Base-by-base conservation (phyloP, 1,140 invertebrate genomes). In the Drosophila micromelanica region DNA sequence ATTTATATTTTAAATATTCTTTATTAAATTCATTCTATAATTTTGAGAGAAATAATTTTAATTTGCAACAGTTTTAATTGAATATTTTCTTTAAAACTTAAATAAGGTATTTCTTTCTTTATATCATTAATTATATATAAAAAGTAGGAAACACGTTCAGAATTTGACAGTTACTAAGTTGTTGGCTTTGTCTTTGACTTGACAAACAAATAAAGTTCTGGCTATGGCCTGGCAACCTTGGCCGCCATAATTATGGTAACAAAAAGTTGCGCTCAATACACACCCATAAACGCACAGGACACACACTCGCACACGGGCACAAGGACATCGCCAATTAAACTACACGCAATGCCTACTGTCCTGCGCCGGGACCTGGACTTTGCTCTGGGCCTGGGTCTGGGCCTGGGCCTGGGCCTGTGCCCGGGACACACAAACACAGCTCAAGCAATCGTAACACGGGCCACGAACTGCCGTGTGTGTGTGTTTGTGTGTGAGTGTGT, bases 231-330 rank as follows among this genome's bases (percentile, higher is more conserved):
- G 64, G 48, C 60, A 67, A 89, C 84, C 84, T 89, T 89, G 84
- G 76, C 79, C 85, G 76, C 73, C 85, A 89, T 89, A 89, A 89
- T 89, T 89, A 89, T 90, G 85, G 84, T 90, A 89, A 89, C 82
- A 80, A 78, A 86, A 87, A 82, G 78, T 86, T 86, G 76, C 79
- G 81, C 76, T 86, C 76, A 76, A 89, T 76, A 67, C 76, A 89
- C 82, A 74, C 82, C 67, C 82, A 76, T 65, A 75, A 54, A 63
- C 51, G 27, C 55, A 69, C 59, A 62, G 45, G 17, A 54, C 45
- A 76, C 13, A 55, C 43, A 61, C 17, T 64, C 42, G 60, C 43
- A 45, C 12, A 68, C 42, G 35, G 7, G 46, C 17, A 20, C 63
- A 73, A 68, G 67, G 59, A 73, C 63, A 73, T n/a, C 72, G 70